Evolutionary conservation across 2,797 vertebrate species (phyloP).

Genomic region (Paratrypauchen microcephalus): DNA sequence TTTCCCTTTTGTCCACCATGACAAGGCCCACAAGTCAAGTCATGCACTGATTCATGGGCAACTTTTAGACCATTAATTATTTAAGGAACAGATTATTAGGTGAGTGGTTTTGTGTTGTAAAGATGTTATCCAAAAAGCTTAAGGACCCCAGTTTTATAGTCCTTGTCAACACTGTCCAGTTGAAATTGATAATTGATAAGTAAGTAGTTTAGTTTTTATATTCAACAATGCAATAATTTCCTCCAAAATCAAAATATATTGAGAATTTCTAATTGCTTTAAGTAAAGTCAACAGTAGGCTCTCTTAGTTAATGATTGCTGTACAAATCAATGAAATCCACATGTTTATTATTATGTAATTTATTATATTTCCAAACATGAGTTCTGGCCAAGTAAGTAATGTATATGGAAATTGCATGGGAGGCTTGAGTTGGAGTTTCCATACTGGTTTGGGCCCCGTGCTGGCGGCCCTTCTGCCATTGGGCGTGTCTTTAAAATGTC

Average conservation of each 20-base stretch:
- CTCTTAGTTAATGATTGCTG: not conserved
- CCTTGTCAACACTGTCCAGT: not conserved
- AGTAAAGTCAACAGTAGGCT: not conserved
- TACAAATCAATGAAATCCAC: not conserved
- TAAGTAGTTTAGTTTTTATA: not conserved
- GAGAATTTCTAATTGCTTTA: not conserved
- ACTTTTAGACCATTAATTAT: no score
- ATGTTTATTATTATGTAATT: not conserved
- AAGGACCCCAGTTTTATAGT: no score
- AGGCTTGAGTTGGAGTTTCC: conserved; percentile 39
- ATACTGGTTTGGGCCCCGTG: conserved; percentile 42
- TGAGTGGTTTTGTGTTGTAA: no score
- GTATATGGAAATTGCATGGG: conserved; percentile 30
- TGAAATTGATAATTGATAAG: not conserved
- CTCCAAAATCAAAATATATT: not conserved
- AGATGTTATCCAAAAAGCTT: no score
- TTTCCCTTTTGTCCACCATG: not conserved
- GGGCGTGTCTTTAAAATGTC: conserved; percentile 48
- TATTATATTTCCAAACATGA: not conserved
- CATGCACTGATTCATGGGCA: not conserved
- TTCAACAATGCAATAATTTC: not conserved
- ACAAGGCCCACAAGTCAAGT: not conserved
- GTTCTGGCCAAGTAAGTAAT: conserved; percentile 8
- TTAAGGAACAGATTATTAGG: no score
- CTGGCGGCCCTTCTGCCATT: conserved; percentile 44